Conservation (phyloP, 2,797 vertebrate genomes). For the Delichon dasypus region DNA sequence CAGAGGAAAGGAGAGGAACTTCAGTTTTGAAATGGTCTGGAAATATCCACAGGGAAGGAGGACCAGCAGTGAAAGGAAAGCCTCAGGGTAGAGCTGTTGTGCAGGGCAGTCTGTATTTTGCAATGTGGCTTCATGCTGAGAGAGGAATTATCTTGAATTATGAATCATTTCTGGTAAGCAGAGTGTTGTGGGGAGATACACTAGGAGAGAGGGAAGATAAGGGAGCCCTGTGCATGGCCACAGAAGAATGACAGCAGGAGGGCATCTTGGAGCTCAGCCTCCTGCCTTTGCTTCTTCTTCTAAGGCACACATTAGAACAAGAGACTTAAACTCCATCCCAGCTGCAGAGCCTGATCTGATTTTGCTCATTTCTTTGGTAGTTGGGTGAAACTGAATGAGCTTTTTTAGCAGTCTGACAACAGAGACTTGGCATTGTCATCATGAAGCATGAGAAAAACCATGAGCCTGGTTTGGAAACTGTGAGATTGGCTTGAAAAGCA, state of each 20-base stretch:
- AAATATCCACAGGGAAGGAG: background rate
- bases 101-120: background rate
- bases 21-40: background rate
- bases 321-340: background rate
- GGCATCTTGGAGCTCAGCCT: background rate
- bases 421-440: slow-evolving; percentile 45
- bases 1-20: background rate
- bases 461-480: slow-evolving; percentile 23
- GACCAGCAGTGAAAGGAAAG: background rate
- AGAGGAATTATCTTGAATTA: background rate
- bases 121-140: background rate
- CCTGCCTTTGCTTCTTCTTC: background rate
- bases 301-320: background rate
- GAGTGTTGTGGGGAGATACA: background rate
- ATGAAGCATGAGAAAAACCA: slow-evolving; percentile 39
- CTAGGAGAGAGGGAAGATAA: background rate
- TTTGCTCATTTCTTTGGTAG: background rate
- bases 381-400: background rate
- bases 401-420: background rate
- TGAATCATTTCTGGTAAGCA: background rate
- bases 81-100: background rate
- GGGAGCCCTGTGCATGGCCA: background rate
- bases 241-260: background rate
- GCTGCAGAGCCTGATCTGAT: background rate
- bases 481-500: slow-evolving; percentile 9